Base-by-base conservation (phyloP, 1,140 invertebrate species). In the Drusus annulatus region DNA sequence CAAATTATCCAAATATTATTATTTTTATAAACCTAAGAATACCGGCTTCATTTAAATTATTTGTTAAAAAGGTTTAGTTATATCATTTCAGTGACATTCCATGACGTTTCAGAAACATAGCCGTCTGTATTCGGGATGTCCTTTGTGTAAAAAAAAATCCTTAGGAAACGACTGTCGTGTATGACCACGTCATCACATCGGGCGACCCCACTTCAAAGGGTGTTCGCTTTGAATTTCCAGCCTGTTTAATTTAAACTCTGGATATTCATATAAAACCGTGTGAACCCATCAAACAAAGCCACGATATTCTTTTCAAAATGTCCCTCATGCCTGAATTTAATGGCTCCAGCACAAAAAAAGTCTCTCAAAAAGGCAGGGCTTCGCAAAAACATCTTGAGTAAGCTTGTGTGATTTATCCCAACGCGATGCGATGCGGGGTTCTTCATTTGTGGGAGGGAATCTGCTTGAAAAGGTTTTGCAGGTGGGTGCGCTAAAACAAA, bases 181-280 rank as follows among this genome's bases (percentile, higher is more conserved):
- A 31, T n/a, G 15, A 25, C 62, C 62, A 15, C 45, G 65, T 45
- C 65, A 51, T 69, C 28, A 50, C 65, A 69, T 51, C 16, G 28
- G 16, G 8, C 28, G 45, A 50, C 28, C 65, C 65, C 17, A 50
- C 65, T 63, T 69, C 65, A 69, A 69, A 69, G 65, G 62, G 62
- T 65, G 28, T 45, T 69, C 21, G 28, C 45, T 69, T 69, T 69
- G 65, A 69, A 51, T 69, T 69, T 69, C 65, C 65, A 69, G 16
- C 36, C 65, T 19, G 65, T 69, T 69, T 69, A 50, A 17, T 69
- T 50, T 21, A 69, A 45, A 69, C 31, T 36, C 45, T 58, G 60
- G 60, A 16, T 63, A 63, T 63, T 63, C 60, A 63, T 63, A 63
- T 63, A 63, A 63, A 28, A 63, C 8, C 60, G 60, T 63, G 60